Evolutionary conservation across 92 coral and sea anemone species (phyloP).

Genomic region (Muricea muricata): DNA sequence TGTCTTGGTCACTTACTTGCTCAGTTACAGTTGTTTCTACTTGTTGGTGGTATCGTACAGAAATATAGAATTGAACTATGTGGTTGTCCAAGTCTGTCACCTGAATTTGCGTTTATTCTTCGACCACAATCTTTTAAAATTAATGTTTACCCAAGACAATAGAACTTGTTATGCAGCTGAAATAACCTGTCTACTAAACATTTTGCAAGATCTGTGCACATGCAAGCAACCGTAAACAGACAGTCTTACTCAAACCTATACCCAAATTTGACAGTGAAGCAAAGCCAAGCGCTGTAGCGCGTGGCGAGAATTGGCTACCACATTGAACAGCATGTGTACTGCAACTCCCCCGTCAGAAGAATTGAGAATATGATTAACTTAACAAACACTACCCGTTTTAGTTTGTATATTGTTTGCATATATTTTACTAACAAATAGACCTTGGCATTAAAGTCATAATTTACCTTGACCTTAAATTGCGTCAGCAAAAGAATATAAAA

Average conservation of each 20-base stretch:
- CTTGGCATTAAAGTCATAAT: constrained; percentile 13
- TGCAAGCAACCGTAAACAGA: not conserved
- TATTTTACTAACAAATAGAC: constrained; percentile 14
- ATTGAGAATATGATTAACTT: not conserved
- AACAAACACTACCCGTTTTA: not conserved
- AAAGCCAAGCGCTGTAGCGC: not conserved
- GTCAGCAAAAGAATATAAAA: constrained; percentile 8
- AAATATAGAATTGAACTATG: constrained; percentile 67
- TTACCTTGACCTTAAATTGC: constrained; percentile 27
- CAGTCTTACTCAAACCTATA: not conserved
- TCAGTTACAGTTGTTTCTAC: constrained; percentile 78
- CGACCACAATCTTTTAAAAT: constrained; percentile 84
- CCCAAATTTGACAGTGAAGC: not conserved
- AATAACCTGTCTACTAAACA: no score
- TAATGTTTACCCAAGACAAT: constrained; percentile 55
- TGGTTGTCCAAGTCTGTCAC: constrained; percentile 75
- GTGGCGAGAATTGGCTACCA: not conserved
- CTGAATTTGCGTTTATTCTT: constrained; percentile 85
- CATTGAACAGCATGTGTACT: not conserved
- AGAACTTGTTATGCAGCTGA: not conserved
- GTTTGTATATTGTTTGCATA: constrained; percentile 6
- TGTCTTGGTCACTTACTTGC: constrained; percentile 93
- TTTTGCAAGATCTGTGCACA: not conserved
- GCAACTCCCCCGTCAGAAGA: not conserved
- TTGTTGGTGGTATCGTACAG: constrained; percentile 87